Conservation (phyloP, 1,140 invertebrate genomes). For the Odontomachus brunneus region DNA sequence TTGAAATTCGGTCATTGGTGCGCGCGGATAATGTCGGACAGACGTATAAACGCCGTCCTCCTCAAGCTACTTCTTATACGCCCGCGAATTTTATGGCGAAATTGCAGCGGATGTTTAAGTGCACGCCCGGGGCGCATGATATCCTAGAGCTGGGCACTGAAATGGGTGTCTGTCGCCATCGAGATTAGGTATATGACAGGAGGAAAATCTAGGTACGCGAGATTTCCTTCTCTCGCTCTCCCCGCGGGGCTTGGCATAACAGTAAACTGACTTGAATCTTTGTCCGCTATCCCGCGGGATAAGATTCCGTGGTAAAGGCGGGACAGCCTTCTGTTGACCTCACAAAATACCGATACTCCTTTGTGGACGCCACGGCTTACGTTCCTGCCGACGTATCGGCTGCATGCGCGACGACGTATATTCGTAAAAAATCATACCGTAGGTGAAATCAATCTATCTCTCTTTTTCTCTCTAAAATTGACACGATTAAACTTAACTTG, state of each 20-base stretch:
- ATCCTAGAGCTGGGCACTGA: slow-evolving; percentile 63
- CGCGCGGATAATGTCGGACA: not conserved
- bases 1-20: slow-evolving; percentile 12
- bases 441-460: slow-evolving; percentile 5
- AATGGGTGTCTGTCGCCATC: slow-evolving; percentile 66
- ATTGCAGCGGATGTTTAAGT: slow-evolving; percentile 68
- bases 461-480: no score
- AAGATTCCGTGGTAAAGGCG: slow-evolving; percentile 64
- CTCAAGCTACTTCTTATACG: slow-evolving; percentile 39
- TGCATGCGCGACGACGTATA: not conserved
- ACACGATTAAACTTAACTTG: no score
- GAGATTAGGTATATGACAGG: slow-evolving; percentile 72
- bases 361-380: slow-evolving; percentile 64
- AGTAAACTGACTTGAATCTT: slow-evolving; percentile 73
- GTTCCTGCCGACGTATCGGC: slow-evolving; percentile 55
- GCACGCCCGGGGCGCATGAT: slow-evolving; percentile 65
- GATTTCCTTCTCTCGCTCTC: slow-evolving; percentile 66
- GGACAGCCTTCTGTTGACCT: slow-evolving; percentile 66
- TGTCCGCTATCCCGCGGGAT: slow-evolving; percentile 67
- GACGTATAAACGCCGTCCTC: slow-evolving; percentile 28
- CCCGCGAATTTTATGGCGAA: slow-evolving; percentile 61
- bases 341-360: slow-evolving; percentile 70
- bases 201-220: slow-evolving; percentile 68
- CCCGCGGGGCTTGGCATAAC: slow-evolving; percentile 64
- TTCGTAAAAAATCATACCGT: slow-evolving; percentile 49